These are phyloP conservation scores for Clanis bilineata DNA, from an alignment of 2,888 invertebrate genomes.

Conservation along the genomic window DNA sequence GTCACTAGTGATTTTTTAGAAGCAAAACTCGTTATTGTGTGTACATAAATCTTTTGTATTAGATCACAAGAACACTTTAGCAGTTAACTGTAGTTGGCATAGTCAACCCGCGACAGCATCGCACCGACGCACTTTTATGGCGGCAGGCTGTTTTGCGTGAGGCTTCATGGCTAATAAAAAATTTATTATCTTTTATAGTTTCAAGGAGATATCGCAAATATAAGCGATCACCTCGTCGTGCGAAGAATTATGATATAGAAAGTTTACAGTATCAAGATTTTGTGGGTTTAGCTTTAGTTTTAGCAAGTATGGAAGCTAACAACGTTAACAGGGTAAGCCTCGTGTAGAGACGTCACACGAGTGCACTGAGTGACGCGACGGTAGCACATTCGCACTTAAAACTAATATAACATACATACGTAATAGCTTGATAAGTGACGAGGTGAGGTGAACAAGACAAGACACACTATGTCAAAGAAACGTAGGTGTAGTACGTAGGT, in stretches of 20 bases:
- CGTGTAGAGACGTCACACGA: slow-evolving; percentile 47
- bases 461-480: too few species aligned
- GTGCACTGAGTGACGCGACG: slow-evolving; percentile 35
- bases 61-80: slow-evolving; percentile 6
- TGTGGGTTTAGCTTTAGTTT: slow-evolving; percentile 46
- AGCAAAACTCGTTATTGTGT: not conserved
- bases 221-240: slow-evolving; percentile 60
- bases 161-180: slow-evolving; percentile 57
- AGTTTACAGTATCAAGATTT: slow-evolving; percentile 51
- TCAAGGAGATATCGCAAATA: slow-evolving; percentile 73
- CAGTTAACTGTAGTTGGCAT: slow-evolving; percentile 36
- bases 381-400: slow-evolving; percentile 20
- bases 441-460: too few species aligned
- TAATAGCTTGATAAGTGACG: too few species aligned
- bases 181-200: slow-evolving; percentile 74
- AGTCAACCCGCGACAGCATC: slow-evolving; percentile 43
- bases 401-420: too few species aligned
- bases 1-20: not conserved
- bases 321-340: slow-evolving; percentile 72
- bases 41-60: slow-evolving; percentile 7
- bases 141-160: slow-evolving; percentile 46
- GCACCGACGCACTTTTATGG: slow-evolving; percentile 57
- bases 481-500: too few species aligned
- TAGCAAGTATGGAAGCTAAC: slow-evolving; percentile 65
- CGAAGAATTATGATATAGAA: slow-evolving; percentile 70